Percentiles rank a stretch among this genome's conserved stretches.
Evolutionary conservation across 2,797 vertebrate genomes (phyloP).

Genomic region (Sorex maritimensis): DNA sequence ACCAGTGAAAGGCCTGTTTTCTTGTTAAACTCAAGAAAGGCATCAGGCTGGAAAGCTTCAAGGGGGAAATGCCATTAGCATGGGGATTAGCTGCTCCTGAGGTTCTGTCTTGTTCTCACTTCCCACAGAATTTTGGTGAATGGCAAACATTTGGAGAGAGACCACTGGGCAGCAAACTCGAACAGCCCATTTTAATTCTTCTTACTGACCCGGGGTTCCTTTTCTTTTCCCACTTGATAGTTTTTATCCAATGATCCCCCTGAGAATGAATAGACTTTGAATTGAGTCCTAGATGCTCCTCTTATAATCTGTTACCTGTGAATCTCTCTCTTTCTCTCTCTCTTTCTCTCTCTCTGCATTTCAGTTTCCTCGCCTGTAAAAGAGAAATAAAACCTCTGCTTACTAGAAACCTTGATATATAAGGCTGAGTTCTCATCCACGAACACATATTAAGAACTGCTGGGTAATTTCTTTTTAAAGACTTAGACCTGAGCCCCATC

Average conservation of each 20-base stretch:
- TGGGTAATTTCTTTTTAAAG: background rate
- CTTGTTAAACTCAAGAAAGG: slow-evolving; percentile 52
- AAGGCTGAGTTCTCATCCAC: background rate
- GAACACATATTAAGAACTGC: background rate
- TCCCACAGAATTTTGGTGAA: background rate
- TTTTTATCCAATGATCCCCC: background rate
- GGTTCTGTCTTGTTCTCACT: background rate
- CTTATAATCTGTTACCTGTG: background rate
- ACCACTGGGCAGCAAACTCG: background rate
- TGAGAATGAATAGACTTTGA: background rate
- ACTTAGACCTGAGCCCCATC: background rate
- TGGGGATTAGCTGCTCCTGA: background rate
- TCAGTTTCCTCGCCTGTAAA: slow-evolving; percentile 19
- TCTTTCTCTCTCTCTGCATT: background rate
- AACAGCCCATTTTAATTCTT: background rate
- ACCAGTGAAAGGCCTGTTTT: slow-evolving; percentile 60
- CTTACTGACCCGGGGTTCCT: background rate
- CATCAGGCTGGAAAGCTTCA: slow-evolving; percentile 37
- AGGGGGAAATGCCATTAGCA: slow-evolving; percentile 28
- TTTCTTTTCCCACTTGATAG: background rate
- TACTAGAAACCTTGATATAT: background rate
- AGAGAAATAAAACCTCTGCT: background rate
- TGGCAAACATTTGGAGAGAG: background rate
- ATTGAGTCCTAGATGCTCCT: background rate
- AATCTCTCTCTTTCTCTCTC: background rate